phyloP scores from a whole-genome alignment of 1,140 invertebrate genomes.

The Drosophila ironensis region DNA sequence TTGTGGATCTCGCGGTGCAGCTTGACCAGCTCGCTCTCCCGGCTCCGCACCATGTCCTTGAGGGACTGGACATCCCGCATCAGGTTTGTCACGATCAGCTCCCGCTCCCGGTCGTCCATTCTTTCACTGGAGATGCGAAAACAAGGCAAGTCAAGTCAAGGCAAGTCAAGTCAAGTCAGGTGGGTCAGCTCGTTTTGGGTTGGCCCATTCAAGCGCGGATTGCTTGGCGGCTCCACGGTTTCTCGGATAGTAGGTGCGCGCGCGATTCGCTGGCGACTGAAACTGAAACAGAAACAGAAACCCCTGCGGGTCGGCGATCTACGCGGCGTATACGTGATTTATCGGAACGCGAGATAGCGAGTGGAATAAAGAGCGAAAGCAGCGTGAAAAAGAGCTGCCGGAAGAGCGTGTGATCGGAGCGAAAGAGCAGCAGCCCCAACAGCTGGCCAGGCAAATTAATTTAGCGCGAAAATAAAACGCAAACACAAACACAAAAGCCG shows the following conservation, averaged over 20 bases:
- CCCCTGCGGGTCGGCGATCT: conserved; percentile 40
- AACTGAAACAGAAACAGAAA: too few species aligned
- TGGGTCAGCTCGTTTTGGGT: too few species aligned
- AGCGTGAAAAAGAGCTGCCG: not conserved
- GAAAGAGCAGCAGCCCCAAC: not conserved
- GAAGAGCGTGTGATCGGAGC: conserved; percentile 26
- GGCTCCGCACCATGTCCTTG: conserved; percentile 53
- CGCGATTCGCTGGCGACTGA: conserved; percentile 56
- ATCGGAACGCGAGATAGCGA: conserved; percentile 6
- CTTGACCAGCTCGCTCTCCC: conserved; percentile 69
- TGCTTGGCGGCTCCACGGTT: conserved; percentile 6
- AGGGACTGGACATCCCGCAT: conserved; percentile 47
- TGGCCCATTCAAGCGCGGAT: conserved; percentile 47
- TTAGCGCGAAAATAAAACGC: conserved; percentile 39
- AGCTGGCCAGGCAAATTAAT: conserved; percentile 4
- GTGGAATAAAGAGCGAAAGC: not conserved
- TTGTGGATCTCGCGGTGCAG: conserved; percentile 85
- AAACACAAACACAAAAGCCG: conserved; percentile 59
- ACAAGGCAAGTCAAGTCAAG: too few species aligned
- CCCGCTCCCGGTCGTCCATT: conserved; percentile 40
- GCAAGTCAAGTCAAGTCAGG: too few species aligned
- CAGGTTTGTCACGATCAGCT: conserved; percentile 41
- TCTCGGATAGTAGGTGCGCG: conserved; percentile 21
- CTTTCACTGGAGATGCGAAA: too few species aligned
- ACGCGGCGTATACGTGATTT: conserved; percentile 66